phyloP scores from a whole-genome alignment of 2,797 vertebrate genomes.

The Loris lydekkerianus region DNA sequence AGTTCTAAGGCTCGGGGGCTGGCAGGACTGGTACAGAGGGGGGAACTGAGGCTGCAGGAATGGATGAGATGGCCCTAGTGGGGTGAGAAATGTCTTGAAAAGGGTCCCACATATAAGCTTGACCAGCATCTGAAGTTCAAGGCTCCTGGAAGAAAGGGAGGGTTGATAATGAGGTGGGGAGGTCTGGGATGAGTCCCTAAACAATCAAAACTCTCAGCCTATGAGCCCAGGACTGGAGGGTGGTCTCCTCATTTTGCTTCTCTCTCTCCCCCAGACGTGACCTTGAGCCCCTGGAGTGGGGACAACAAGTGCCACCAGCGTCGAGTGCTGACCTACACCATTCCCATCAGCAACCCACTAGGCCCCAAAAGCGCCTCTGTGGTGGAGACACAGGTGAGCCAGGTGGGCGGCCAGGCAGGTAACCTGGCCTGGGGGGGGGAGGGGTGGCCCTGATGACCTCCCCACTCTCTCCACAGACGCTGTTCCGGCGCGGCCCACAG shows the following conservation, averaged over 20 bases:
- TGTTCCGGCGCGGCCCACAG: conserved; percentile 91
- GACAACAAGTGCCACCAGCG: conserved; percentile 92
- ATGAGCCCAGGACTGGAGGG: not conserved
- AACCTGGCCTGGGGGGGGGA: rapidly evolving
- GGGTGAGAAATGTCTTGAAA: not conserved
- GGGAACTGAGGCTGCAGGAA: not conserved
- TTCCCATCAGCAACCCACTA: conserved; percentile 95
- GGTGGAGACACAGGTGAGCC: conserved; percentile 94
- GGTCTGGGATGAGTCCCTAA: not conserved
- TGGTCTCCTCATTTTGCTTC: not conserved
- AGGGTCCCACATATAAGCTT: not conserved
- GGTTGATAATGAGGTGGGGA: not conserved
- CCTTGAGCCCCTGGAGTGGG: conserved; percentile 93
- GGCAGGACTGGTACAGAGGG: not conserved
- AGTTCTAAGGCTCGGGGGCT: not conserved
- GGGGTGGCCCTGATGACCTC: not conserved
- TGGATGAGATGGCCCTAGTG: not conserved
- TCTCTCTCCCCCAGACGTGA: conserved; percentile 88
- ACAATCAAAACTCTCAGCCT: not conserved
- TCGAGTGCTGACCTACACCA: conserved; percentile 94
- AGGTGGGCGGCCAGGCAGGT: rapidly evolving
- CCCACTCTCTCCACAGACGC: conserved; percentile 87
- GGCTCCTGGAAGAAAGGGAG: not conserved
- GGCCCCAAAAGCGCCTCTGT: conserved; percentile 95
- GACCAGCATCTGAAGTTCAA: not conserved